A percentile compares a stretch with the other conserved stretches of the same genome.
Conservation (phyloP, 2,113 vertebrate genomes). For the Pangasianodon gigas region DNA sequence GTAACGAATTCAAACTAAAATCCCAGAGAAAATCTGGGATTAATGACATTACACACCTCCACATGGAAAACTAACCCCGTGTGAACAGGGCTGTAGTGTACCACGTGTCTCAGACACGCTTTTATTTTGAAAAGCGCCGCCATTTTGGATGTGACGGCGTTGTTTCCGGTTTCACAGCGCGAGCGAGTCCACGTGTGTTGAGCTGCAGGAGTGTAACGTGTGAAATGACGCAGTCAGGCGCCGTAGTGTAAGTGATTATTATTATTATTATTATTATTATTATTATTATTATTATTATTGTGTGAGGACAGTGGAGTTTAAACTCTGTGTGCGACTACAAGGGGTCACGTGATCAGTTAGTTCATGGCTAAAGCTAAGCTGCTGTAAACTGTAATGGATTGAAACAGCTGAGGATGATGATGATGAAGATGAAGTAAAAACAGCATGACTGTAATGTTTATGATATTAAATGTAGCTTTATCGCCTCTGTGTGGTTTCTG, state of each 20-base stretch:
- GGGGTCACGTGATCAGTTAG: background rate
- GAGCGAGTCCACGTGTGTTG: slow-evolving; percentile 13
- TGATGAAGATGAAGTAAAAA: too few species aligned
- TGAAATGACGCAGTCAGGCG: slow-evolving; percentile 64
- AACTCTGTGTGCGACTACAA: background rate
- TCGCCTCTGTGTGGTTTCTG: too few species aligned
- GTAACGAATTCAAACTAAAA: too few species aligned
- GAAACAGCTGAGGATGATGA: background rate
- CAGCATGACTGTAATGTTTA: too few species aligned
- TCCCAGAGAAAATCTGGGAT: background rate
- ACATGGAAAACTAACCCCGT: background rate
- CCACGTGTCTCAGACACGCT: background rate
- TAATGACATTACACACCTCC: background rate
- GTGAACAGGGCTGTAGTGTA: background rate
- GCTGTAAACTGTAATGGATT: background rate
- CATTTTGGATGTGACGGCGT: background rate
- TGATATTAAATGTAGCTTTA: too few species aligned
- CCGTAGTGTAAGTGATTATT: slow-evolving; percentile 60
- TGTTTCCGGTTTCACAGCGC: background rate
- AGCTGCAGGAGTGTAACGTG: background rate
- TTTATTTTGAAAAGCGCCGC: slow-evolving; percentile 35
- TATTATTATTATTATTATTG: fast-evolving
- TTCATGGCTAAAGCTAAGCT: background rate
- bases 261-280: background rate
- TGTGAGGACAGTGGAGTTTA: background rate